phyloP scores from a whole-genome alignment of 1,140 invertebrate species.

The Cyclargus thomasi region DNA sequence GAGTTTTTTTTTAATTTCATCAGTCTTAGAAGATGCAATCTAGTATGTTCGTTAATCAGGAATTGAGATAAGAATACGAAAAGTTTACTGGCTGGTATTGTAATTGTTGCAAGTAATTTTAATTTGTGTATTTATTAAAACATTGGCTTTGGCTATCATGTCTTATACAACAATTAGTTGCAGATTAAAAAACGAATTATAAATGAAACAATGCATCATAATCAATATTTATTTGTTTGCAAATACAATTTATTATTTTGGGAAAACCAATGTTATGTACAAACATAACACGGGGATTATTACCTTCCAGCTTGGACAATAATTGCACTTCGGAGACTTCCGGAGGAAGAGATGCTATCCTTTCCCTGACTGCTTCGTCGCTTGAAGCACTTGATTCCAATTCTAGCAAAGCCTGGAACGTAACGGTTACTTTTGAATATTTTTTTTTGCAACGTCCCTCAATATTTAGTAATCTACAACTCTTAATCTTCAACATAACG shows the following conservation, averaged over 20 bases:
- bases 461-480: too few relatives aligned
- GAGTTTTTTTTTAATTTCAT: too few relatives aligned
- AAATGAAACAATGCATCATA: slow-evolving; percentile 44
- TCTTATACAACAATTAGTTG: too few relatives aligned
- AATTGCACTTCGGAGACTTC: slow-evolving; percentile 95
- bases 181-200: not conserved
- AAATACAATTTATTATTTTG: slow-evolving; percentile 8
- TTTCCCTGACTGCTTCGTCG: slow-evolving; percentile 92
- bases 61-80: too few relatives aligned
- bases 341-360: slow-evolving; percentile 93
- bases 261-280: not conserved
- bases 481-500: too few relatives aligned
- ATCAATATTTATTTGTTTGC: slow-evolving; percentile 34
- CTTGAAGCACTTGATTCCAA: slow-evolving; percentile 95
- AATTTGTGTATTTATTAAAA: too few relatives aligned
- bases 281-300: slow-evolving; percentile 25
- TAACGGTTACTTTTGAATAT: slow-evolving; percentile 26
- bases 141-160: too few relatives aligned
- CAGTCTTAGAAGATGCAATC: too few relatives aligned
- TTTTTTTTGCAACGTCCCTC: too few relatives aligned
- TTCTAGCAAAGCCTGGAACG: slow-evolving; percentile 81
- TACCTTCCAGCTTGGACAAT: slow-evolving; percentile 87
- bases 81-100: too few relatives aligned
- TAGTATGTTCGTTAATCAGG: too few relatives aligned
- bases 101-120: too few relatives aligned